Percentiles rank a stretch among this genome's conserved stretches.
These are phyloP conservation scores for Periophthalmus modestus DNA, from an alignment of 2,113 vertebrate species.

Conservation along the genomic window DNA sequence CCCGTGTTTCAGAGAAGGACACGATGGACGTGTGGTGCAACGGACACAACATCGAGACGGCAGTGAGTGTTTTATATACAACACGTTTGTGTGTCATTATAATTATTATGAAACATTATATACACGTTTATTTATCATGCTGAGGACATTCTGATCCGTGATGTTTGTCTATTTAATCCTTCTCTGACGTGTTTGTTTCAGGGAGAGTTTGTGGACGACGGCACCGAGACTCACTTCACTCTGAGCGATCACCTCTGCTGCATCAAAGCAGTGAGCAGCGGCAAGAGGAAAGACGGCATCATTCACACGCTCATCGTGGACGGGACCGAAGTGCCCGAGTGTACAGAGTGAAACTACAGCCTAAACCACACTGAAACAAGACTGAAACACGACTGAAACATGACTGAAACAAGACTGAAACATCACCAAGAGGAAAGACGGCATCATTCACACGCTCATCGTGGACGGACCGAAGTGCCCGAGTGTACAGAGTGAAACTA, in stretches of 20 bases:
- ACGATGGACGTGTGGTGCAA: constrained; percentile 99
- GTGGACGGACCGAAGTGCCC: constrained; percentile 87
- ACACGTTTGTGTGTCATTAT: too few species aligned
- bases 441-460: constrained; percentile 93
- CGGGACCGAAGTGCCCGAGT: constrained; percentile 86
- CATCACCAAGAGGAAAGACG: constrained; percentile 83
- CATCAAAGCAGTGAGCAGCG: constrained; percentile 98
- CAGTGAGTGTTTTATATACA: constrained; percentile 77
- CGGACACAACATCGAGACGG: constrained; percentile 92
- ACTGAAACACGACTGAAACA: not conserved
- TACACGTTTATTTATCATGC: not conserved
- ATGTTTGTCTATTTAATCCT: not conserved
- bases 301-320: constrained; percentile 93
- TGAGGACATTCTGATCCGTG: not conserved
- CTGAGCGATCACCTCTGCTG: constrained; percentile 88
- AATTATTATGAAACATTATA: not conserved
- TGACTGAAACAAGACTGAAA: too few species aligned
- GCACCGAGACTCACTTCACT: constrained; percentile 96
- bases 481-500: constrained; percentile 81
- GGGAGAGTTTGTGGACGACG: constrained; percentile 99
- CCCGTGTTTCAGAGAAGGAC: constrained; percentile 88
- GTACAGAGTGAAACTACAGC: constrained; percentile 73
- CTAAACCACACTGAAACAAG: not conserved
- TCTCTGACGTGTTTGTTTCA: constrained; percentile 44
- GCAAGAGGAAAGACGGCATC: constrained; percentile 92